Evolutionary conservation across 1,140 invertebrate species (phyloP).

Genomic region (Amphibalanus amphitrite): DNA sequence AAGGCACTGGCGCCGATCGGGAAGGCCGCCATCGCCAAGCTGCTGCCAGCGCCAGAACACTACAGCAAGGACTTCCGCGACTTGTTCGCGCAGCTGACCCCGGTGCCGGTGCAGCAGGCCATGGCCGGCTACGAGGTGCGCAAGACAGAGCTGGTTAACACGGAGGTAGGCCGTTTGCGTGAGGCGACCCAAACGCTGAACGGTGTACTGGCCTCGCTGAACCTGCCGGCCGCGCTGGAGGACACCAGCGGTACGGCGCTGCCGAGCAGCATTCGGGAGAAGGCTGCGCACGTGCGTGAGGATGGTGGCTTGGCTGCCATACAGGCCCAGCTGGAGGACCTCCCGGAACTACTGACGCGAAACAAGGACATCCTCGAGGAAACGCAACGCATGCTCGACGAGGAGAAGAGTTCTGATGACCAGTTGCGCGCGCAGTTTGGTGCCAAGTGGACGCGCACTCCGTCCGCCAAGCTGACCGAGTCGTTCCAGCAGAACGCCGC

Average conservation of each 20-base stretch:
- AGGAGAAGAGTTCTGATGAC: constrained; percentile 80
- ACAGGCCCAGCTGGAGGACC: constrained; percentile 46
- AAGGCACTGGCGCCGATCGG: constrained; percentile 56
- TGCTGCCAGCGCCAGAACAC: constrained; percentile 21
- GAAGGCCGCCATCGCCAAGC: constrained; percentile 63
- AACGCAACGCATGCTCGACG: constrained; percentile 66
- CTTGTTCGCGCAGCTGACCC: constrained; percentile 71
- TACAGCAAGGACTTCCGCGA: constrained; percentile 37
- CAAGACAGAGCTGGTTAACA: constrained; percentile 56
- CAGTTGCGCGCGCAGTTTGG: constrained; percentile 77
- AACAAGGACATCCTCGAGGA: constrained; percentile 94
- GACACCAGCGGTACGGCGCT: constrained; percentile 53
- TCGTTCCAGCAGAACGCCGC: constrained; percentile 64
- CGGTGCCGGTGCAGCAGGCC: constrained; percentile 76
- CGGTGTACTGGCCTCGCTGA: constrained; percentile 76
- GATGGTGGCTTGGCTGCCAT: constrained; percentile 45
- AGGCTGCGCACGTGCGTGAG: constrained; percentile 50
- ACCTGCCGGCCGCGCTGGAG: constrained; percentile 93
- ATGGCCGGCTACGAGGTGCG: constrained; percentile 62
- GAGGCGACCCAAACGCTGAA: constrained; percentile 83
- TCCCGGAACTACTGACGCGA: constrained; percentile 73
- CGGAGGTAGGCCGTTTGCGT: constrained; percentile 51
- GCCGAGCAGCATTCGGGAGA: constrained; percentile 77
- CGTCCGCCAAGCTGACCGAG: constrained; percentile 72
- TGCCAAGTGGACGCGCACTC: constrained; percentile 67